phyloP scores from a whole-genome alignment of 2,797 vertebrate species.

The Pipistrellus kuhlii region DNA sequence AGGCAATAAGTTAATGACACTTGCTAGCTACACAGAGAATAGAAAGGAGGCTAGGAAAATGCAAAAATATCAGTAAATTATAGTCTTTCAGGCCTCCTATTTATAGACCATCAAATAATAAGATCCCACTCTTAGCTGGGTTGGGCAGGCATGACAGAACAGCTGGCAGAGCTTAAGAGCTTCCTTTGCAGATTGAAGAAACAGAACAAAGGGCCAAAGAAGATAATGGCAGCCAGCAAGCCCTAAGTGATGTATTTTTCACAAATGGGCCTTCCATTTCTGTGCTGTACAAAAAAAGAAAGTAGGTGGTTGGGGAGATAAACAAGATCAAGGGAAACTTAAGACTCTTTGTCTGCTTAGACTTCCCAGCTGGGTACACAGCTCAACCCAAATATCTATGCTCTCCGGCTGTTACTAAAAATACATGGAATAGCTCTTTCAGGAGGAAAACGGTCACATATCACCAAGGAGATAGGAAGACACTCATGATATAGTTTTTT shows the following conservation, averaged over 20 bases:
- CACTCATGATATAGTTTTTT: constrained; percentile 43
- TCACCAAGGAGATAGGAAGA: constrained; percentile 68
- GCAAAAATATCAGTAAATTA: constrained; percentile 53
- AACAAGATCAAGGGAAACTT: constrained; percentile 77
- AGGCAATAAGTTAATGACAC: constrained; percentile 9
- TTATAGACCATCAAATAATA: constrained; percentile 59
- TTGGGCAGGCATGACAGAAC: constrained; percentile 61
- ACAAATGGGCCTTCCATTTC: constrained; percentile 63
- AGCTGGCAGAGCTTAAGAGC: constrained; percentile 65
- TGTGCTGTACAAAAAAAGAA: constrained; percentile 46
- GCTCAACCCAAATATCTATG: constrained; percentile 68
- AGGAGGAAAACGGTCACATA: constrained; percentile 62
- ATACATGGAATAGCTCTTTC: constrained; percentile 55
- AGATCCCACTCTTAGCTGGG: constrained; percentile 55
- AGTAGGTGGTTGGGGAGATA: not conserved
- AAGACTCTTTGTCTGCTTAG: constrained; percentile 67
- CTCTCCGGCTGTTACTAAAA: constrained; percentile 74
- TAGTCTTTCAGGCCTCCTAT: constrained; percentile 1
- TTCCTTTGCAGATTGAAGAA: constrained; percentile 60
- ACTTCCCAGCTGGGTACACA: constrained; percentile 74
- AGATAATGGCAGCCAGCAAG: constrained; percentile 39
- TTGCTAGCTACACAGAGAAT: constrained; percentile 34
- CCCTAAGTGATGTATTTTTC: constrained; percentile 49
- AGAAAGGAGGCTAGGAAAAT: constrained; percentile 45
- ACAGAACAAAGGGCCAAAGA: constrained; percentile 70